Percentiles rank a stretch among this genome's conserved stretches.
Evolutionary conservation across 1,140 invertebrate genomes (phyloP).

Genomic region (Cyclina sinensis): DNA sequence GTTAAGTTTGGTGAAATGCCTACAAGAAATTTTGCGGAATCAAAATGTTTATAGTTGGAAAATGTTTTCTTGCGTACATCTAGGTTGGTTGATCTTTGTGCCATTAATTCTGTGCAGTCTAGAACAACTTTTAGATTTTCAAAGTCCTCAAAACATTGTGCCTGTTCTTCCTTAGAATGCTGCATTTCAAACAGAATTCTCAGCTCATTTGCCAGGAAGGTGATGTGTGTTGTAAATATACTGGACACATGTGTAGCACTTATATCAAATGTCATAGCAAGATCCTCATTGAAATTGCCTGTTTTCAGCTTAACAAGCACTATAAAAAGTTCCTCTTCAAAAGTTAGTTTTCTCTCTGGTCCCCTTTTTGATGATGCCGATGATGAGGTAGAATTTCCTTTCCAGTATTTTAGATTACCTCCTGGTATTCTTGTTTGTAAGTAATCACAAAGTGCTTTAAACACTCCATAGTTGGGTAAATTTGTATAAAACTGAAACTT

Average conservation of each 20-base stretch:
- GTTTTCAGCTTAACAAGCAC: too few species aligned
- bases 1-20: slow-evolving; percentile 33
- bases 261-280: not conserved
- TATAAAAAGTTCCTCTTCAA: too few species aligned
- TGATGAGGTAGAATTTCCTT: slow-evolving; percentile 11
- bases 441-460: too few species aligned
- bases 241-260: too few species aligned
- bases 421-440: too few species aligned
- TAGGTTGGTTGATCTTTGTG: too few species aligned
- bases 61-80: too few species aligned
- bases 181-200: too few species aligned
- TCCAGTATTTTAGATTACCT: slow-evolving; percentile 29
- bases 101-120: slow-evolving; percentile 28
- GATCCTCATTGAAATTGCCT: slow-evolving; percentile 30
- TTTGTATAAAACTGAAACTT: slow-evolving; percentile 52
- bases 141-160: too few species aligned
- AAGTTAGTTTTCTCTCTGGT: too few species aligned
- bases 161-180: too few species aligned
- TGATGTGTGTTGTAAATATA: slow-evolving; percentile 25
- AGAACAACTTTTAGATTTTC: not conserved
- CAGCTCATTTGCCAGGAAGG: not conserved
- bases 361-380: too few species aligned
- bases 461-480: slow-evolving; percentile 32
- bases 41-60: slow-evolving; percentile 32
- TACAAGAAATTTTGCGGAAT: slow-evolving; percentile 34